Conservation (phyloP, 2,888 invertebrate species). For the Mythimna vitellina region DNA sequence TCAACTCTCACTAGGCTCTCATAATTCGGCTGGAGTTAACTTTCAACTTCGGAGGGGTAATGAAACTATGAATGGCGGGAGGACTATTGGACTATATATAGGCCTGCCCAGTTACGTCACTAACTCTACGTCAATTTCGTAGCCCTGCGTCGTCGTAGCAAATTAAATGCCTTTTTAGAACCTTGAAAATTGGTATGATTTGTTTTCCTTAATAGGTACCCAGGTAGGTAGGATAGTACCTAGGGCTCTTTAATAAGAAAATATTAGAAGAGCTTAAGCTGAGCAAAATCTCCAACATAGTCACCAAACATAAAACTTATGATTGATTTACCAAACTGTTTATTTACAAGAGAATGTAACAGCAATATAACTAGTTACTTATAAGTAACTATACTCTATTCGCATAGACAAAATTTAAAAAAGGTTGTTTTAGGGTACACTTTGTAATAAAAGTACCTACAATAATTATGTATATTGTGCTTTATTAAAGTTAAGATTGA, state of each 20-base stretch:
- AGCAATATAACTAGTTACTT: too few relatives aligned
- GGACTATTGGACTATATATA: too few relatives aligned
- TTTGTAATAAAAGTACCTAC: too few relatives aligned
- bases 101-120: slow-evolving; percentile 13
- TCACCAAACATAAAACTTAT: neutral
- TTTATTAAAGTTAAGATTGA: too few relatives aligned
- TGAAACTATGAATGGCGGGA: slow-evolving; percentile 32
- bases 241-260: neutral
- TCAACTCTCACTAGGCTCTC: slow-evolving; percentile 80
- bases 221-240: too few relatives aligned
- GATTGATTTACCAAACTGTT: too few relatives aligned
- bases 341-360: too few relatives aligned
- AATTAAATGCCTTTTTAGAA: neutral
- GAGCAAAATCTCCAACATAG: neutral
- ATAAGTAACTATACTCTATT: too few relatives aligned
- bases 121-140: slow-evolving; percentile 9
- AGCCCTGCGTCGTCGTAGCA: slow-evolving; percentile 7
- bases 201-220: neutral
- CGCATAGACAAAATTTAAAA: too few relatives aligned
- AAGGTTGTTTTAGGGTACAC: too few relatives aligned
- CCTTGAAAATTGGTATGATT: neutral
- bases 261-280: too few relatives aligned
- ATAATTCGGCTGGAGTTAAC: slow-evolving; percentile 67
- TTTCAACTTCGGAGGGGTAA: slow-evolving; percentile 26
- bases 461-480: too few relatives aligned